Percentiles rank a stretch among this genome's conserved stretches.
Evolutionary conservation across 2,888 invertebrate genomes (phyloP).

Genomic region (Morpho helenor): DNA sequence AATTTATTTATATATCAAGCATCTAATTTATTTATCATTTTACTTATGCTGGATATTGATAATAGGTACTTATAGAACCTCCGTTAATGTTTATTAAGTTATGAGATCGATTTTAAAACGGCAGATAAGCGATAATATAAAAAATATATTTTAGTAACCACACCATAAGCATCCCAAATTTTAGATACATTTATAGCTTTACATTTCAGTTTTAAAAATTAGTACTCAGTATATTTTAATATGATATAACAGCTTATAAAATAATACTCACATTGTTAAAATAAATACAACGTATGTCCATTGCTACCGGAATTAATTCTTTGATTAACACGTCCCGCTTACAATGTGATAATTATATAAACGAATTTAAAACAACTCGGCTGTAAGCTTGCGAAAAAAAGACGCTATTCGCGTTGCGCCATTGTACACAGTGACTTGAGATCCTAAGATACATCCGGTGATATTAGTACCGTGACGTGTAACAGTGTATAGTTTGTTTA

Average conservation of each 20-base stretch:
- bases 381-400: conserved; percentile 42
- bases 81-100: no score
- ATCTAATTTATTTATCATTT: no score
- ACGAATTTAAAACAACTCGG: conserved; percentile 49
- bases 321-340: conserved; percentile 59
- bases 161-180: no score
- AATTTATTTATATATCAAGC: no score
- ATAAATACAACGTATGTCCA: conserved; percentile 48
- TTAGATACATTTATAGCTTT: no score
- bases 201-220: no score
- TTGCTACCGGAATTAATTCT: conserved; percentile 40
- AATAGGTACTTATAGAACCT: no score
- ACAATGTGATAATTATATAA: conserved; percentile 66
- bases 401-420: conserved; percentile 41
- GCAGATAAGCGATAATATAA: no score
- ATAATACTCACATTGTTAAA: conserved; percentile 33
- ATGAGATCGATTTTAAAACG: no score
- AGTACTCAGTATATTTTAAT: no score
- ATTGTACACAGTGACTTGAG: conserved; percentile 38
- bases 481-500: neutral
- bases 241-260: neutral
- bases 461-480: conserved; percentile 32
- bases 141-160: no score
- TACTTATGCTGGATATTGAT: no score
- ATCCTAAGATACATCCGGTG: conserved; percentile 48